Conservation (phyloP, 2,113 vertebrate species). For the Murina feae region DNA sequence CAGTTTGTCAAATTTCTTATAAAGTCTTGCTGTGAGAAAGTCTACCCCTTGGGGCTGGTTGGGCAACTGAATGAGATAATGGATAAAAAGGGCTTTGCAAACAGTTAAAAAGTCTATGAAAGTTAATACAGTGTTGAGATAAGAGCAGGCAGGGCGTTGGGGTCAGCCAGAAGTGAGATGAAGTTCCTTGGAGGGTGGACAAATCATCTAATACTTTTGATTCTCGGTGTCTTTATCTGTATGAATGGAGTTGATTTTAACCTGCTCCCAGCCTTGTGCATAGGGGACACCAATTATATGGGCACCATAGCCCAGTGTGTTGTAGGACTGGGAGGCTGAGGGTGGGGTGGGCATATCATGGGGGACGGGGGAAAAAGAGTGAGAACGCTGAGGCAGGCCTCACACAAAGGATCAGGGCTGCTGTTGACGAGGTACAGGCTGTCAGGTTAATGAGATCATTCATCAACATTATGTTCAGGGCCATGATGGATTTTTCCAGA, state of each 20-base stretch:
- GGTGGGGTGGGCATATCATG: neutral
- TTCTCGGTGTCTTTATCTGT: neutral
- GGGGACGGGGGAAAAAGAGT: too few relatives aligned
- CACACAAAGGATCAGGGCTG: neutral
- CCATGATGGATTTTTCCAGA: slow-evolving; percentile 42
- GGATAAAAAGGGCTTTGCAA: neutral
- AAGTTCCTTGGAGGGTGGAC: neutral
- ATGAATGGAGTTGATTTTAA: neutral
- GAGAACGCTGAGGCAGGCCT: neutral
- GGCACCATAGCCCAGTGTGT: neutral
- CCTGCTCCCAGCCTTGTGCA: neutral
- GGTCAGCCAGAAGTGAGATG: neutral
- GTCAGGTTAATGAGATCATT: slow-evolving; percentile 52
- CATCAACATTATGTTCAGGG: slow-evolving; percentile 36
- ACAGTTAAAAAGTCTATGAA: neutral
- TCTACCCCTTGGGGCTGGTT: neutral
- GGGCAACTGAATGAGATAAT: neutral
- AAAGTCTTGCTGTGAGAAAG: neutral
- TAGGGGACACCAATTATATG: neutral
- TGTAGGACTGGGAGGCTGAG: neutral
- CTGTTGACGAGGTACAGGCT: neutral
- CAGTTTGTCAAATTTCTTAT: neutral
- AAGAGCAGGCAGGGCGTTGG: neutral
- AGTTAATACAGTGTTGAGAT: neutral
- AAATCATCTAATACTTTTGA: neutral